A percentile compares a stretch with the other conserved stretches of the same genome.
Conservation (phyloP, 2,797 vertebrate genomes). For the Peromyscus aztecus region DNA sequence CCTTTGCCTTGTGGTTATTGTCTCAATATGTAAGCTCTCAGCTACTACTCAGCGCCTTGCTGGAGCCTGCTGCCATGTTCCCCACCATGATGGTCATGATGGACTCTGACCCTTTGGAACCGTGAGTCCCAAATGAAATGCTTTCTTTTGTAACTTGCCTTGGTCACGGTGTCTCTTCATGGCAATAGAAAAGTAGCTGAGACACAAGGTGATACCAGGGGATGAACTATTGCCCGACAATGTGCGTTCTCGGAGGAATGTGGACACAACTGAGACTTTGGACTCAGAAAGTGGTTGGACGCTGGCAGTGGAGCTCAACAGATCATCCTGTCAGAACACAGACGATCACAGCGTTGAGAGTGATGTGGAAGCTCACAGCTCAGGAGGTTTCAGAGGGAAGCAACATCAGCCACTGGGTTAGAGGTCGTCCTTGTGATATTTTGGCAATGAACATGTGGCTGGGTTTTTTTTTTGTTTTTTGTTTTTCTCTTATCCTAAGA, state of each 20-base stretch:
- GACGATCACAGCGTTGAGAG: background rate
- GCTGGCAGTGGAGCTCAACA: too few relatives aligned
- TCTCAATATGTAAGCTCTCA: too few relatives aligned
- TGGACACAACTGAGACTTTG: background rate
- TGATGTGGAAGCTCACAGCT: too few relatives aligned
- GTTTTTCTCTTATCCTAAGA: background rate
- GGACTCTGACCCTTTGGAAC: background rate
- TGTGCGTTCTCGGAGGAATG: background rate
- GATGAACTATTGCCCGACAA: background rate
- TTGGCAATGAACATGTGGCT: background rate
- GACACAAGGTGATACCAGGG: background rate
- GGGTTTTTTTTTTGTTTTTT: too few relatives aligned
- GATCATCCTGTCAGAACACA: background rate
- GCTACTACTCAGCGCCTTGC: too few relatives aligned
- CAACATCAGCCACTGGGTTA: background rate
- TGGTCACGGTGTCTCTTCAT: background rate
- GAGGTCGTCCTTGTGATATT: background rate
- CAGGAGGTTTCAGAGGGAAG: background rate
- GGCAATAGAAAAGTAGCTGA: background rate
- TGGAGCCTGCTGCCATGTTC: too few relatives aligned
- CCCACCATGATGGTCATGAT: too few relatives aligned
- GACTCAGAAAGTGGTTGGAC: background rate
- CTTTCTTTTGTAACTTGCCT: background rate
- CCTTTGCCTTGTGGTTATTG: too few relatives aligned
- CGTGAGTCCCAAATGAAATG: background rate